A percentile compares a stretch with the other conserved stretches of the same genome.
Evolutionary conservation across 2,113 vertebrate genomes (phyloP).

Genomic region (Mormyrus lacerda): DNA sequence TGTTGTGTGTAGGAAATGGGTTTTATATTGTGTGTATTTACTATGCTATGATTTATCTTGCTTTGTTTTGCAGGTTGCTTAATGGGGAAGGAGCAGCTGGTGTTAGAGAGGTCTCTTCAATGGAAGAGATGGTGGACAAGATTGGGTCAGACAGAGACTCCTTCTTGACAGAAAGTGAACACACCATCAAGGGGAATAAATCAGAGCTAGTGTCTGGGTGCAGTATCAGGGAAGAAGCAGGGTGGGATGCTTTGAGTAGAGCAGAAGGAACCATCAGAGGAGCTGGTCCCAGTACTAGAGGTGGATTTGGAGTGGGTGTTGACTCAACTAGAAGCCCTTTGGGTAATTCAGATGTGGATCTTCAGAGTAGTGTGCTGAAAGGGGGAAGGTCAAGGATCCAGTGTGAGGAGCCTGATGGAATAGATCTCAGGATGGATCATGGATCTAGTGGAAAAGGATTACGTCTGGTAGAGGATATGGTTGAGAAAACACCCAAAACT

Average conservation of each 20-base stretch:
- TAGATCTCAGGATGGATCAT: not conserved
- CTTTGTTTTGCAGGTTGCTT: slow-evolving; percentile 43
- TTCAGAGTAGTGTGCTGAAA: not conserved
- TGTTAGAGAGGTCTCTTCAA: not conserved
- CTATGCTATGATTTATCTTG: not conserved
- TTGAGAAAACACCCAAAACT: not conserved
- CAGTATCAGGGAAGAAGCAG: not conserved
- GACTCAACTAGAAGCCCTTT: not conserved
- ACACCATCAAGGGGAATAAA: not conserved
- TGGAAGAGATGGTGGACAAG: not conserved
- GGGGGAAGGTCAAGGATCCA: not conserved
- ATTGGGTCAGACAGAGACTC: not conserved
- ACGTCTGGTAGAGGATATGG: not conserved
- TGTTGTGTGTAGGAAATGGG: not conserved
- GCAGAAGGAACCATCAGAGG: not conserved
- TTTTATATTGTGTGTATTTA: not conserved
- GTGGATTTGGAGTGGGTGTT: not conserved
- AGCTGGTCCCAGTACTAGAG: not conserved
- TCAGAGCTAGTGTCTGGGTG: not conserved
- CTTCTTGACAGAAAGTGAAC: not conserved
- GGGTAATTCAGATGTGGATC: not conserved
- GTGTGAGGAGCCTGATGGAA: not conserved
- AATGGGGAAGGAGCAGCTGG: slow-evolving; percentile 28
- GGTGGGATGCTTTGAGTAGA: not conserved
- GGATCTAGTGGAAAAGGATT: not conserved